These are phyloP conservation scores for Platysternon megacephalum DNA, from an alignment of 2,113 vertebrate species.

Conservation along the genomic window DNA sequence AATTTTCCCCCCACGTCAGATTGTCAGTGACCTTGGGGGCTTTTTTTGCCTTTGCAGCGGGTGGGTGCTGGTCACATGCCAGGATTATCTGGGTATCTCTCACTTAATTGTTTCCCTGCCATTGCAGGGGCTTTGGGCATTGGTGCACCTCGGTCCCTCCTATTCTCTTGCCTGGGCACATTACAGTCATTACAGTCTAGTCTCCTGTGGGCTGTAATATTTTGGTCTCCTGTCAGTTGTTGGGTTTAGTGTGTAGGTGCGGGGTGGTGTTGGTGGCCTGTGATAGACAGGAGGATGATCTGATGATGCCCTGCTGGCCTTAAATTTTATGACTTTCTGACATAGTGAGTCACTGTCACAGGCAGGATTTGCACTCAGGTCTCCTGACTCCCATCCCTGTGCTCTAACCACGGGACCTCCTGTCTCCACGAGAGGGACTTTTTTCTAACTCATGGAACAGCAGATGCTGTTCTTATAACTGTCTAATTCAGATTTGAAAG, in stretches of 20 bases:
- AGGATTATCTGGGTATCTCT: not conserved
- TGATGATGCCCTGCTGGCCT: not conserved
- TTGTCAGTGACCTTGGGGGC: no score
- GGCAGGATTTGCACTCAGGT: not conserved
- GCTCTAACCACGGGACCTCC: not conserved
- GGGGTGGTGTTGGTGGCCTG: not conserved
- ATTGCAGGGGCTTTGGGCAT: not conserved
- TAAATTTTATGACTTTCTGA: not conserved
- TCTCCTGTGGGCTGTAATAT: not conserved
- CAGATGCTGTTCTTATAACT: constrained; percentile 43
- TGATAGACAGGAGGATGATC: not conserved
- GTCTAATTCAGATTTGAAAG: constrained; percentile 44
- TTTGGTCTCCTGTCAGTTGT: not conserved
- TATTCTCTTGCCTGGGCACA: not conserved
- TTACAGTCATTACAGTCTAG: not conserved
- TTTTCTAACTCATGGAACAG: not conserved
- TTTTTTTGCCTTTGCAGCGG: not conserved
- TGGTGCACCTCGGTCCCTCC: not conserved
- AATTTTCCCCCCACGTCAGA: not conserved
- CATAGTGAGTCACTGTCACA: not conserved
- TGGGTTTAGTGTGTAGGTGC: not conserved
- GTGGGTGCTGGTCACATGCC: not conserved
- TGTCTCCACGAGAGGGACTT: not conserved
- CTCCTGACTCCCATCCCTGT: not conserved
- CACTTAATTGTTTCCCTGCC: not conserved